Conservation (phyloP, 2,888 invertebrate genomes). For the Digitonthophagus gazella region DNA sequence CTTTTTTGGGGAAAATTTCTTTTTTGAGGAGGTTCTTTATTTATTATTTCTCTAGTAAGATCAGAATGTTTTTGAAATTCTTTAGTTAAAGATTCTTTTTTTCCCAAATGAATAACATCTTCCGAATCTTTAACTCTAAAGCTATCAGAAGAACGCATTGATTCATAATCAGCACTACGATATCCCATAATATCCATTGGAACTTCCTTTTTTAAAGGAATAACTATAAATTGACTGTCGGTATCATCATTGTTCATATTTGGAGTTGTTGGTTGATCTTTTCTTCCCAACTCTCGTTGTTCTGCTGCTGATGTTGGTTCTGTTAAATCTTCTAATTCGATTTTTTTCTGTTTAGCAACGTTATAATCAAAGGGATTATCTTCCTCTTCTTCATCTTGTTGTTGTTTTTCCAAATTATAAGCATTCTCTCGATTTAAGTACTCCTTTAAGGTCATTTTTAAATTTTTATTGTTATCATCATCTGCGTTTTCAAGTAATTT, state of each 20-base stretch:
- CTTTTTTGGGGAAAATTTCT: background rate
- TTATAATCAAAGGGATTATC: slow-evolving; percentile 18
- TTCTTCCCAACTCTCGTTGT: slow-evolving; percentile 35
- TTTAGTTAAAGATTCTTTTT: background rate
- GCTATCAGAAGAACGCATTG: slow-evolving; percentile 3
- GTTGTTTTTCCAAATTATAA: slow-evolving; percentile 19
- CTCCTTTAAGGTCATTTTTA: slow-evolving; percentile 24
- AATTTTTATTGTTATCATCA: slow-evolving; percentile 23
- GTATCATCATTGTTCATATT: slow-evolving; percentile 22
- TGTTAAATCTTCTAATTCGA: slow-evolving; percentile 36
- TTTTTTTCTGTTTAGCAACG: slow-evolving; percentile 27
- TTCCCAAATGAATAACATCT: slow-evolving; percentile 32
- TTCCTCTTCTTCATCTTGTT: slow-evolving; percentile 21
- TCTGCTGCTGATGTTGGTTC: slow-evolving; percentile 40
- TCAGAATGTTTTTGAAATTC: slow-evolving; percentile 17
- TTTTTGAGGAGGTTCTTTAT: background rate
- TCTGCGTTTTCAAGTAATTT: slow-evolving; percentile 24
- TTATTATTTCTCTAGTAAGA: background rate
- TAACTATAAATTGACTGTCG: slow-evolving; percentile 30
- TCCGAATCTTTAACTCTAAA: slow-evolving; percentile 33
- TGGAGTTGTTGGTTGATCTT: slow-evolving; percentile 25
- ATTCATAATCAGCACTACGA: slow-evolving; percentile 12
- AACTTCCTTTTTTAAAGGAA: slow-evolving; percentile 29
- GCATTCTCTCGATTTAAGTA: slow-evolving; percentile 25
- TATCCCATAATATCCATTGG: slow-evolving; percentile 8